A percentile compares a stretch with the other conserved stretches of the same genome.
phyloP scores from a whole-genome alignment of 1,140 invertebrate species.

The Drosophila ercepeae region DNA sequence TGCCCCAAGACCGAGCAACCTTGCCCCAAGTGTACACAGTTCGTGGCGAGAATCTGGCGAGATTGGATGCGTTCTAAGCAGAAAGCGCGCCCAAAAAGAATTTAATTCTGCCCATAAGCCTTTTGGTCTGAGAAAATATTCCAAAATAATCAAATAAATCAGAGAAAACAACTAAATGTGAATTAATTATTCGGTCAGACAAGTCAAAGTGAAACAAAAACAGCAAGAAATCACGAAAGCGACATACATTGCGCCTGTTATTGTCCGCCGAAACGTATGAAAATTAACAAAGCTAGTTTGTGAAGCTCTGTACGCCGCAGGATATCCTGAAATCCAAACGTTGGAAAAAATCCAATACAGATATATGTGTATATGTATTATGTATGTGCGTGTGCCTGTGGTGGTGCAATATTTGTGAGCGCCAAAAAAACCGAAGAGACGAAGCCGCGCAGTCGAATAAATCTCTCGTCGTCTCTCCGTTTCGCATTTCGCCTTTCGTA shows the following conservation, averaged over 20 bases:
- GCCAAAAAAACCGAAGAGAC: constrained; percentile 75
- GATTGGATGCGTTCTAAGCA: constrained; percentile 60
- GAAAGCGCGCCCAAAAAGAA: constrained; percentile 39
- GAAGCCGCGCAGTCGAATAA: constrained; percentile 67
- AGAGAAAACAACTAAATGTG: constrained; percentile 23
- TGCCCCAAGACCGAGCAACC: constrained; percentile 2
- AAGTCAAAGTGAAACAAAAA: constrained; percentile 9
- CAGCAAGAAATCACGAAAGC: neutral
- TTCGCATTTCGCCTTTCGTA: constrained; percentile 30
- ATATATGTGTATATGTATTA: constrained; percentile 46
- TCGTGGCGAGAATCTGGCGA: constrained; percentile 68
- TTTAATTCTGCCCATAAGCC: constrained; percentile 28
- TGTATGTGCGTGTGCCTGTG: constrained; percentile 31
- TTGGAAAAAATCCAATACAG: constrained; percentile 61
- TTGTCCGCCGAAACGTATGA: constrained; percentile 5
- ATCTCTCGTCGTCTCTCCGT: constrained; percentile 52
- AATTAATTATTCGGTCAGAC: neutral
- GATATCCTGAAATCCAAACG: constrained; percentile 55
- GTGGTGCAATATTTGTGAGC: constrained; percentile 63
- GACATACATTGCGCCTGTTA: neutral
- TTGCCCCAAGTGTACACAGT: constrained; percentile 40
- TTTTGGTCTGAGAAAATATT: constrained; percentile 10
- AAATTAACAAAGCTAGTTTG: constrained; percentile 43
- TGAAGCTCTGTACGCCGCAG: constrained; percentile 63
- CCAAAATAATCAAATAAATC: constrained; percentile 3